These are phyloP conservation scores for Phlogophora meticulosa DNA, from an alignment of 2,888 invertebrate genomes.

Conservation along the genomic window DNA sequence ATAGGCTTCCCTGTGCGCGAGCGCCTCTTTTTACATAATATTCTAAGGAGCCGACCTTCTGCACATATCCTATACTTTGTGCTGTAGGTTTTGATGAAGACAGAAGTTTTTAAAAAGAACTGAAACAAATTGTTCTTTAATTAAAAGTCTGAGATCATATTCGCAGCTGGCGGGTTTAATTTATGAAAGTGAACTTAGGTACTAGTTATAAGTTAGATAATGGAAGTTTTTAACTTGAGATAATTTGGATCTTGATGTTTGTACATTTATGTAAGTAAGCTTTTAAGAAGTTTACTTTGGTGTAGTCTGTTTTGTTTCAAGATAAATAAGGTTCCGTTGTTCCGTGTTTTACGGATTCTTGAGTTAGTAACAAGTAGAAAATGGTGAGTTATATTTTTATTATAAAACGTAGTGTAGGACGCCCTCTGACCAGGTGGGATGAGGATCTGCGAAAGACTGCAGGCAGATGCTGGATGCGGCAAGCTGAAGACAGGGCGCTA, in stretches of 20 bases:
- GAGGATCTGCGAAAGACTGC: too few species aligned
- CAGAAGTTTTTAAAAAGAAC: slow-evolving; percentile 21
- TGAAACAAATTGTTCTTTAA: slow-evolving; percentile 41
- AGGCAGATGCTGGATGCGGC: too few species aligned
- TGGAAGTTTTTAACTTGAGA: background rate
- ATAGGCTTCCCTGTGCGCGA: too few species aligned
- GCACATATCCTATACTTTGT: background rate
- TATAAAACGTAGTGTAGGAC: too few species aligned
- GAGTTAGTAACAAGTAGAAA: too few species aligned
- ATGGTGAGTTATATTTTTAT: too few species aligned
- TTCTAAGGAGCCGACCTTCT: background rate
- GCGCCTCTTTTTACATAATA: background rate
- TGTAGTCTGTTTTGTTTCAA: background rate
- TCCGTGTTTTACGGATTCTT: too few species aligned
- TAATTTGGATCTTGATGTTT: slow-evolving; percentile 21
- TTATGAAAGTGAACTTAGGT: slow-evolving; percentile 31
- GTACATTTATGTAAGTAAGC: background rate
- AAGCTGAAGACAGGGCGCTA: too few species aligned
- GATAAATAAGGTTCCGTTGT: too few species aligned
- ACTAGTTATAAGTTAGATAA: slow-evolving; percentile 20
- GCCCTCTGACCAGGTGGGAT: too few species aligned
- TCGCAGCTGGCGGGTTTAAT: slow-evolving; percentile 22
- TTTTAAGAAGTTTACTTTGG: background rate
- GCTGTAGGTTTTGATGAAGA: background rate
- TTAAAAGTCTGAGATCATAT: slow-evolving; percentile 40